Evolutionary conservation across 2,888 invertebrate species (phyloP).

Genomic region (Thalpophila matura): DNA sequence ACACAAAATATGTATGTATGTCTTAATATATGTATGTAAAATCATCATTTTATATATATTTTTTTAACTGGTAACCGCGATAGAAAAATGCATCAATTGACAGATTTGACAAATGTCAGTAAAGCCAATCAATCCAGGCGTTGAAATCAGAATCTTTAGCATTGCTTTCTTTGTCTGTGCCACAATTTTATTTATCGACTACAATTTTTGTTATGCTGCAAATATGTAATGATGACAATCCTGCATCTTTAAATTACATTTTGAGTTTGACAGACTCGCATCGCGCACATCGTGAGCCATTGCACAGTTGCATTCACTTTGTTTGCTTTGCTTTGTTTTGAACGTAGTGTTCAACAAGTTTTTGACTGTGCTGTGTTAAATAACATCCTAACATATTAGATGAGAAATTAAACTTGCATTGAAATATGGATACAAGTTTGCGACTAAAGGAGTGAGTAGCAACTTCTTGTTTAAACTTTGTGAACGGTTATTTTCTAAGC

Average conservation of each 20-base stretch:
- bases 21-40: too few species aligned
- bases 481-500: slow-evolving; percentile 40
- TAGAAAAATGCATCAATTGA: slow-evolving; percentile 39
- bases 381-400: slow-evolving; percentile 24
- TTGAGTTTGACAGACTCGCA: slow-evolving; percentile 36
- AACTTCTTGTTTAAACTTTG: slow-evolving; percentile 47
- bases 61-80: slow-evolving; percentile 11
- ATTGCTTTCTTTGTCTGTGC: slow-evolving; percentile 17
- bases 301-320: slow-evolving; percentile 64
- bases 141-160: slow-evolving; percentile 11
- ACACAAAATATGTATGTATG: too few species aligned
- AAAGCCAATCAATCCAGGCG: neutral
- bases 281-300: slow-evolving; percentile 30
- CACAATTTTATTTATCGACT: accelerated
- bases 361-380: slow-evolving; percentile 40
- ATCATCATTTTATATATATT: neutral
- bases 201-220: slow-evolving; percentile 8
- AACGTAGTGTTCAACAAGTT: slow-evolving; percentile 58
- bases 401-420: slow-evolving; percentile 31
- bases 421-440: slow-evolving; percentile 42
- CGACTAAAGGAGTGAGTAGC: slow-evolving; percentile 53
- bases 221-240: neutral
- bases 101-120: slow-evolving; percentile 42
- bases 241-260: slow-evolving; percentile 7
- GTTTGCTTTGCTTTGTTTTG: slow-evolving; percentile 68